Conservation (phyloP, 64 coral and sea anemone genomes). For the Montipora foliosa region DNA sequence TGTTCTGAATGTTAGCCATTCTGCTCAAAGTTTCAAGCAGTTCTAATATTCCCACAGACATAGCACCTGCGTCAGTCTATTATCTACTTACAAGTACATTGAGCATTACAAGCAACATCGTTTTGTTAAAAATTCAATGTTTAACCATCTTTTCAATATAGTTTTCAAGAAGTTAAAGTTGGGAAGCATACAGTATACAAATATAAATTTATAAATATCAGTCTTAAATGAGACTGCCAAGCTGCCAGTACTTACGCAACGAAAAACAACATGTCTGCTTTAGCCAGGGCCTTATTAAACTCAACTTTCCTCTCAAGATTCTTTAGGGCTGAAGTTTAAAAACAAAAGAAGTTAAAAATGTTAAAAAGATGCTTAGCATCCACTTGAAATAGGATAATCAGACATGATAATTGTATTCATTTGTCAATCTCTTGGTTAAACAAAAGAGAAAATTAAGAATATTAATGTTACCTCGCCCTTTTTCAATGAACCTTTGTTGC, state of each 20-base stretch:
- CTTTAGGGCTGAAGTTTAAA: neutral
- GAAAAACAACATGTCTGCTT: slow-evolving; percentile 39
- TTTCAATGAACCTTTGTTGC: slow-evolving; percentile 62
- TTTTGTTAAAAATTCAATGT: too few relatives aligned
- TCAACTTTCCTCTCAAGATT: neutral
- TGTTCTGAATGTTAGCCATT: too few relatives aligned
- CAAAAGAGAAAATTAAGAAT: neutral
- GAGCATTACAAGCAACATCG: too few relatives aligned
- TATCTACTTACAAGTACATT: too few relatives aligned
- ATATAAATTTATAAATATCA: neutral
- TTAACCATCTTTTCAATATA: too few relatives aligned
- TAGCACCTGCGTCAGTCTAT: too few relatives aligned
- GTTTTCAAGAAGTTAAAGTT: too few relatives aligned
- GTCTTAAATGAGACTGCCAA: too few relatives aligned
- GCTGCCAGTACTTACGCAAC: neutral
- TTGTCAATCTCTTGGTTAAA: neutral
- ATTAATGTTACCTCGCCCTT: slow-evolving; percentile 67
- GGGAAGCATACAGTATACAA: too few relatives aligned
- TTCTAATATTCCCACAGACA: too few relatives aligned
- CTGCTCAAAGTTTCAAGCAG: too few relatives aligned
- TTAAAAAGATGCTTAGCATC: too few relatives aligned
- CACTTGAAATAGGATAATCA: neutral
- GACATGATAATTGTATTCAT: neutral
- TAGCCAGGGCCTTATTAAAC: slow-evolving; percentile 46
- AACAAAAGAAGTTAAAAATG: neutral